Percentiles rank a stretch among this genome's conserved stretches.
phyloP scores from a whole-genome alignment of 2,888 invertebrate species.

The Drosophila mimica region DNA sequence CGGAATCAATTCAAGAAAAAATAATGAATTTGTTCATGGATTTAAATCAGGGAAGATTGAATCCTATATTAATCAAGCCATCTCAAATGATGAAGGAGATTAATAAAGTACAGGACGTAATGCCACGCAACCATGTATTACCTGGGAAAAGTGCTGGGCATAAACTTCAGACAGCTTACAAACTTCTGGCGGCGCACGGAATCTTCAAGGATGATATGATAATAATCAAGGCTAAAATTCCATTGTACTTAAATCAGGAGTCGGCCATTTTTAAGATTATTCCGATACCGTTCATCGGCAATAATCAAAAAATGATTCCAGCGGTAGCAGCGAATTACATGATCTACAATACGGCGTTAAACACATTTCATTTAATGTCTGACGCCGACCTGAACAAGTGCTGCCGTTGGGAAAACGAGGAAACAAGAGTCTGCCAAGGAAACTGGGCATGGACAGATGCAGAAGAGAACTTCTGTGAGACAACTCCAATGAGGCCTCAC shows the following conservation, averaged over 20 bases:
- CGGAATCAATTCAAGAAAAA: no score
- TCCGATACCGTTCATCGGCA: not conserved
- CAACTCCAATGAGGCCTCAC: no score
- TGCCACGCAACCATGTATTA: not conserved
- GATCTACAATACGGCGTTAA: no score
- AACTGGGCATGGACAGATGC: not conserved
- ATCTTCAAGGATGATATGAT: not conserved
- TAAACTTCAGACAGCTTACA: not conserved
- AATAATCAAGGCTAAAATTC: not conserved
- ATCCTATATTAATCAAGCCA: not conserved
- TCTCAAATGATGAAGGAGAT: not conserved
- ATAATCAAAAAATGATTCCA: no score
- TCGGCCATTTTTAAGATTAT: not conserved
- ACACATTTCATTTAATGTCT: no score
- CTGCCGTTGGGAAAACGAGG: not conserved
- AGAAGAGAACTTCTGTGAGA: no score
- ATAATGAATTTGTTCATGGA: not conserved
- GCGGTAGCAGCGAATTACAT: no score
- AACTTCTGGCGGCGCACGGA: not conserved
- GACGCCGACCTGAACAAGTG: not conserved
- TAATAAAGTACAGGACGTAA: not conserved
- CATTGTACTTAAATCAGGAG: not conserved
- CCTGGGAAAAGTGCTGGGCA: not conserved
- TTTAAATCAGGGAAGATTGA: not conserved
- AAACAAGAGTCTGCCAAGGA: not conserved